Evolutionary conservation across 2,888 invertebrate species (phyloP).

Genomic region (Pteria penguin): DNA sequence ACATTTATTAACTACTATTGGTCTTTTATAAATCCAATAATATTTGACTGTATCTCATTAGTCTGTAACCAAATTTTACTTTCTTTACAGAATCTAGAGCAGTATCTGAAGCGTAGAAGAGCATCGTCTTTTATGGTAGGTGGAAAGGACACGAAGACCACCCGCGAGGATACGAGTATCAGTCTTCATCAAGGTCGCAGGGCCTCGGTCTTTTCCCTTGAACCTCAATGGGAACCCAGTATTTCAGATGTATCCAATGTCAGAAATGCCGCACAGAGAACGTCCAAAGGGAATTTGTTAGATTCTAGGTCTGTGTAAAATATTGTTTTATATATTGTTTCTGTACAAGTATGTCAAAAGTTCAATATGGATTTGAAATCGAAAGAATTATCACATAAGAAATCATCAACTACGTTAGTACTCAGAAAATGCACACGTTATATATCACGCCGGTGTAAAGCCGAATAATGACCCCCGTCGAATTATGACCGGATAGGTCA

Average conservation of each 20-base stretch:
- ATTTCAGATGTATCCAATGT: background rate
- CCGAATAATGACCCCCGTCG: no score
- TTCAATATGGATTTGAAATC: no score
- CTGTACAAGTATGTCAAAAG: no score
- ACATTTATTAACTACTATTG: no score
- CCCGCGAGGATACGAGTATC: constrained; percentile 19
- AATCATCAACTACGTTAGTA: no score
- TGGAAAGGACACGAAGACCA: background rate
- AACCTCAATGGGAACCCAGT: constrained; percentile 37
- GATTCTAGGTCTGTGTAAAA: constrained; percentile 35
- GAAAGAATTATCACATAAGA: no score
- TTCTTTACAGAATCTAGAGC: constrained; percentile 17
- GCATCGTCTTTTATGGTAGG: background rate
- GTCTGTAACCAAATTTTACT: background rate
- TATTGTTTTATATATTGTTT: no score
- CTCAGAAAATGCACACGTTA: no score
- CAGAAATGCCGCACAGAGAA: background rate
- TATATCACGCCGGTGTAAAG: no score
- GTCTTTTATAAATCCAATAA: no score
- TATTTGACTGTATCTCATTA: no score
- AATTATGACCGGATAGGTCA: no score
- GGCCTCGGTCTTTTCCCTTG: constrained; percentile 25
- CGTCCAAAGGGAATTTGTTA: constrained; percentile 21
- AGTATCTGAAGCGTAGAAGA: constrained; percentile 15
- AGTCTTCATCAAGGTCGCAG: constrained; percentile 17